phyloP scores from a whole-genome alignment of 2,113 vertebrate species.

The Diadophis punctatus region DNA sequence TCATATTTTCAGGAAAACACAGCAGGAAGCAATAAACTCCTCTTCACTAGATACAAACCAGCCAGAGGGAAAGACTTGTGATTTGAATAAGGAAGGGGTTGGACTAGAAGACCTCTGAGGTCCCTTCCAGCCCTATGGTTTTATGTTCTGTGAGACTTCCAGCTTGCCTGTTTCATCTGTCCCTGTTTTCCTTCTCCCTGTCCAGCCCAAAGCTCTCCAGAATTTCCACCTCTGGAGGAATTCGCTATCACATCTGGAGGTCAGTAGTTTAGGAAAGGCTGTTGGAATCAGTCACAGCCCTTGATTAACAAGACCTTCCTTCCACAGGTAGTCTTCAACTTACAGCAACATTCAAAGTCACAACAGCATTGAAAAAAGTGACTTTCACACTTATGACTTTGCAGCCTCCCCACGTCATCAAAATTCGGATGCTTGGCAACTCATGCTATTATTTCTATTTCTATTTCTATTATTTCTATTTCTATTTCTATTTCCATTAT shows the following conservation, averaged over 20 bases:
- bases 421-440: neutral
- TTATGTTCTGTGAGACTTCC: neutral
- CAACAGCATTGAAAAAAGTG: no score
- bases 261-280: neutral
- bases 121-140: neutral
- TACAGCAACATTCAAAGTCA: neutral
- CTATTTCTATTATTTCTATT: neutral
- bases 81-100: neutral
- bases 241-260: neutral
- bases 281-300: neutral
- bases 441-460: neutral
- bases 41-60: neutral
- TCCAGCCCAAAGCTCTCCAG: neutral
- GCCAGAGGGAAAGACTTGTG: neutral
- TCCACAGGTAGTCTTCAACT: neutral
- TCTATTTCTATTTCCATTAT: neutral
- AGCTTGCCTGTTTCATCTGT: neutral
- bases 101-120: neutral
- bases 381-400: neutral
- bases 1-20: no score
- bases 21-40: conserved; percentile 26
- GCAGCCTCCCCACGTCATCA: neutral
- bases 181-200: neutral
- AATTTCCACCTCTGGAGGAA: neutral
- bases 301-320: neutral